A percentile compares a stretch with the other conserved stretches of the same genome.
phyloP scores from a whole-genome alignment of 2,797 vertebrate species.

The Hafferia zeledoni region DNA sequence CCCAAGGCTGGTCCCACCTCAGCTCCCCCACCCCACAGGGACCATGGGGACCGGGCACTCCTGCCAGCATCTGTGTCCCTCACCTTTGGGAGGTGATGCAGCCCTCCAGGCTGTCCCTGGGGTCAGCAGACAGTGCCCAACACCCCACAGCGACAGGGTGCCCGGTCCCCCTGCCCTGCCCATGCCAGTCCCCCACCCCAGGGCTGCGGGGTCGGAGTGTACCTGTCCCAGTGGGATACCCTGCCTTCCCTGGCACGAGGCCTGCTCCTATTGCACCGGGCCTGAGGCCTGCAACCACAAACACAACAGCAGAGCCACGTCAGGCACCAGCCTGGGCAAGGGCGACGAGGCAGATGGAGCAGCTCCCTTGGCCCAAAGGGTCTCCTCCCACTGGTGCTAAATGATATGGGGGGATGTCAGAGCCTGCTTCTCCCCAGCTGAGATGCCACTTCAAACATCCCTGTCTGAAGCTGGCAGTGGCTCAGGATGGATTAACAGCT shows the following conservation, averaged over 20 bases:
- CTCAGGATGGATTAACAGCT: background rate
- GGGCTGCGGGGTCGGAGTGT: background rate
- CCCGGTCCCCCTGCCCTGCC: rapidly evolving
- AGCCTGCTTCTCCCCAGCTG: background rate
- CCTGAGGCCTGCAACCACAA: constrained; percentile 67
- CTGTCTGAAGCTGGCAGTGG: background rate
- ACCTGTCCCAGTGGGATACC: constrained; percentile 94
- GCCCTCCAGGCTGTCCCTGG: background rate
- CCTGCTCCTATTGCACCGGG: constrained; percentile 78
- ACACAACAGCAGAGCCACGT: background rate
- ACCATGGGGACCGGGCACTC: background rate
- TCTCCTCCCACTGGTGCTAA: background rate
- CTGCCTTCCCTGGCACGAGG: constrained; percentile 81
- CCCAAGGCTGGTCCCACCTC: background rate
- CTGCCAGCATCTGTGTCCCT: background rate
- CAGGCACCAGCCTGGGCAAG: background rate
- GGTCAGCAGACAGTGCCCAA: background rate
- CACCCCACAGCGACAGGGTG: background rate
- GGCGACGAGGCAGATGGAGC: rapidly evolving
- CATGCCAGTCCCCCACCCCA: background rate
- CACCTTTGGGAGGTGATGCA: background rate
- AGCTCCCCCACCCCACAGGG: background rate
- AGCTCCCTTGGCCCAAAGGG: background rate
- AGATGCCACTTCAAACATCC: background rate
- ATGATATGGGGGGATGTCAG: too few species aligned